These are phyloP conservation scores for Actinia tenebrosa DNA, from an alignment of 64 coral and sea anemone genomes.

Conservation along the genomic window DNA sequence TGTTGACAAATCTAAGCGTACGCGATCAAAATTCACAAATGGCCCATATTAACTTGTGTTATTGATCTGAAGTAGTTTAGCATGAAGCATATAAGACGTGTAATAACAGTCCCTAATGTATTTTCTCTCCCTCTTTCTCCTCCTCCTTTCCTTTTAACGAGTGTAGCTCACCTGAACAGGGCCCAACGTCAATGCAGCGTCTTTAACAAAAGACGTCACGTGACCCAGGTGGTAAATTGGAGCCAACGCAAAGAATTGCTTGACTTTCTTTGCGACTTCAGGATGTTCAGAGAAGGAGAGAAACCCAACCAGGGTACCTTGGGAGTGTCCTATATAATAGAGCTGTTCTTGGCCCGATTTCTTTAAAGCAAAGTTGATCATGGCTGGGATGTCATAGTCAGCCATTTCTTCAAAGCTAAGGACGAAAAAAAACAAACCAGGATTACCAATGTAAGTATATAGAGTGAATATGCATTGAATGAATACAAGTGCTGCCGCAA, in stretches of 20 bases:
- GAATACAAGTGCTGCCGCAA: too few relatives aligned
- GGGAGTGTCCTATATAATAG: slow-evolving; percentile 78
- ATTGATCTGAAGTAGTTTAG: too few relatives aligned
- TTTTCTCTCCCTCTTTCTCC: too few relatives aligned
- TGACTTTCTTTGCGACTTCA: slow-evolving; percentile 59
- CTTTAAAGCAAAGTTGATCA: slow-evolving; percentile 61
- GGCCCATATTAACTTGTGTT: too few relatives aligned
- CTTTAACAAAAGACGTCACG: slow-evolving; percentile 27
- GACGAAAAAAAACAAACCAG: background rate
- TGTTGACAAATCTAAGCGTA: too few relatives aligned
- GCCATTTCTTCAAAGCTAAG: slow-evolving; percentile 41
- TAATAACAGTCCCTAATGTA: too few relatives aligned
- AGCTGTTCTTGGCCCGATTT: slow-evolving; percentile 56
- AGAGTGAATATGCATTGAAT: too few relatives aligned
- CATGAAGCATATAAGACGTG: too few relatives aligned
- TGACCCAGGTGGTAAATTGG: slow-evolving; percentile 68
- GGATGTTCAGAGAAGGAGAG: slow-evolving; percentile 43
- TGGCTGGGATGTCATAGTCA: slow-evolving; percentile 59
- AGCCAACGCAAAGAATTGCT: slow-evolving; percentile 70
- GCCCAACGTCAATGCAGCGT: slow-evolving; percentile 16
- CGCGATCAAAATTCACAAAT: too few relatives aligned
- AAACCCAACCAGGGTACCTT: slow-evolving; percentile 74
- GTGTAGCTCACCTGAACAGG: slow-evolving; percentile 7
- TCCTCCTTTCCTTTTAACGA: background rate
- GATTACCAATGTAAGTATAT: background rate